Evolutionary conservation across 2,797 vertebrate genomes (phyloP).

Genomic region (Sebastes baramenuke): DNA sequence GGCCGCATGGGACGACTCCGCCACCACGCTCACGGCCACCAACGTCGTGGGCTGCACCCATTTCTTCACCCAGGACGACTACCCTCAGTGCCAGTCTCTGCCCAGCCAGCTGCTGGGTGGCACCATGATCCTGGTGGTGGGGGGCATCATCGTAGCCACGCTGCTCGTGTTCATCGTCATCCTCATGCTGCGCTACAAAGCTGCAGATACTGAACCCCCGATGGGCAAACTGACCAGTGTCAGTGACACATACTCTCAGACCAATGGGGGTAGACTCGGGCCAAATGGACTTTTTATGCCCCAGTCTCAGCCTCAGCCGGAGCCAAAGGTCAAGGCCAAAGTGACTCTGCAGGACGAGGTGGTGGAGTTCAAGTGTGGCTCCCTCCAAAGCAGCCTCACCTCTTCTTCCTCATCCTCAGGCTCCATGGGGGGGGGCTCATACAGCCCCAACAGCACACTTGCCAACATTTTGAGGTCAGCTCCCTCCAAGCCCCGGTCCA

Average conservation of each 20-base stretch:
- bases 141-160: constrained; percentile 92
- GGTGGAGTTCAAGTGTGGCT: constrained; percentile 87
- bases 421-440: constrained; percentile 81
- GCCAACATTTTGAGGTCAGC: constrained; percentile 87
- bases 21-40: constrained; percentile 92
- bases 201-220: constrained; percentile 58
- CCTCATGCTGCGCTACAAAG: constrained; percentile 93
- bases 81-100: constrained; percentile 89
- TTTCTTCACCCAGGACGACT: constrained; percentile 92
- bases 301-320: constrained; percentile 4
- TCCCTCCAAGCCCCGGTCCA: constrained; percentile 85
- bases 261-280: constrained; percentile 82
- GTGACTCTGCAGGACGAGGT: constrained; percentile 85
- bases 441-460: constrained; percentile 86
- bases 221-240: constrained; percentile 84
- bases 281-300: constrained; percentile 79
- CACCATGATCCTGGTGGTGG: constrained; percentile 95
- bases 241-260: constrained; percentile 89
- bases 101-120: constrained; percentile 92
- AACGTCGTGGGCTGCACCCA: constrained; percentile 92
- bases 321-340: constrained; percentile 81
- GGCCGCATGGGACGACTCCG: constrained; percentile 94
- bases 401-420: constrained; percentile 87
- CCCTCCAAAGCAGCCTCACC: constrained; percentile 87
- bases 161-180: constrained; percentile 93